A percentile compares a stretch with the other conserved stretches of the same genome.
These are phyloP conservation scores for Zaprionus ghesquierei DNA, from an alignment of 1,140 invertebrate species.

Conservation along the genomic window DNA sequence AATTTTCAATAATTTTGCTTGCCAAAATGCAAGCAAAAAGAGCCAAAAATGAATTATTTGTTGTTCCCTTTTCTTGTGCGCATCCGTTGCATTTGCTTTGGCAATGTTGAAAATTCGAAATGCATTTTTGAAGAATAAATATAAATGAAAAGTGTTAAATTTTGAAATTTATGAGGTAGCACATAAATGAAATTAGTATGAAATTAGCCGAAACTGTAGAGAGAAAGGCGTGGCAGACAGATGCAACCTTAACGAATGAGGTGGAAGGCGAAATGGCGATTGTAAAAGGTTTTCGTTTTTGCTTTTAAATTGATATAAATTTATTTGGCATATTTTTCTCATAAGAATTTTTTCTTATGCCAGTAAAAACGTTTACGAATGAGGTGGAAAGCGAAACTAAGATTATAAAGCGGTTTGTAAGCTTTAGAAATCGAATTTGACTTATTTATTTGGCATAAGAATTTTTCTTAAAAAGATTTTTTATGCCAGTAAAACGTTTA, in stretches of 20 bases:
- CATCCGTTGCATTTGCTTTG: conserved; percentile 11
- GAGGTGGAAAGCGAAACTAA: no score
- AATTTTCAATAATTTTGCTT: conserved; percentile 34
- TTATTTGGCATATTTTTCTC: no score
- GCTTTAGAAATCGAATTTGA: not conserved
- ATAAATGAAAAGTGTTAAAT: not conserved
- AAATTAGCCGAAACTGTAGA: not conserved
- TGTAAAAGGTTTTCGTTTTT: not conserved
- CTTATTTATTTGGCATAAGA: not conserved
- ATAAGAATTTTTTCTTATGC: no score
- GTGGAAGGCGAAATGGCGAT: not conserved
- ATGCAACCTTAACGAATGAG: not conserved
- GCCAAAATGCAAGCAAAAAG: conserved; percentile 38
- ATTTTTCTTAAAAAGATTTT: not conserved
- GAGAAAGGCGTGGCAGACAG: not conserved
- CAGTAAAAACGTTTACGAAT: no score
- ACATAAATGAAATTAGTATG: not conserved
- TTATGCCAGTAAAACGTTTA: not conserved
- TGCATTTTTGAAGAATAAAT: conserved; percentile 2
- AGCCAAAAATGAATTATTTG: not conserved
- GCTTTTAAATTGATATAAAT: no score
- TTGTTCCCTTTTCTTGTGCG: not conserved
- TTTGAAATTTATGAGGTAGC: conserved; percentile 6
- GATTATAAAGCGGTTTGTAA: no score
- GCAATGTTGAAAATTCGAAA: not conserved